Evolutionary conservation across 2,113 vertebrate species (phyloP).

Genomic region (Machaerirhynchus nigripectus): DNA sequence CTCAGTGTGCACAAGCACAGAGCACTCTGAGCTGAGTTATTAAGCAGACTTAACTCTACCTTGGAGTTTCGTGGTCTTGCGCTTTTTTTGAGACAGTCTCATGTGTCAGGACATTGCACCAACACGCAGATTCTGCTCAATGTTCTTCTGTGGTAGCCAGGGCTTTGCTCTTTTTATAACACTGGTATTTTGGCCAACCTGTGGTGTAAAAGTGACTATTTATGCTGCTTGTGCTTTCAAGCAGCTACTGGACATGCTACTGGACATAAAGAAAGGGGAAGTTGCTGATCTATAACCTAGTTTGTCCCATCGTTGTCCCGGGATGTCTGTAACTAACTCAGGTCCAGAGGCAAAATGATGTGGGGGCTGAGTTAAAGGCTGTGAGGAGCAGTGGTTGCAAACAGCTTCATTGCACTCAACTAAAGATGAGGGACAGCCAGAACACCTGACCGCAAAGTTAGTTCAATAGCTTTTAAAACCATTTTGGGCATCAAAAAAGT

Average conservation of each 20-base stretch:
- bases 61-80: neutral
- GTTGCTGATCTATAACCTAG: neutral
- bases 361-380: neutral
- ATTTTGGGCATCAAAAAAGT: neutral
- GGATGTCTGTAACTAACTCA: neutral
- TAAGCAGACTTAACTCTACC: neutral
- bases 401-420: neutral
- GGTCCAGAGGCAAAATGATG: neutral
- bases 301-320: neutral
- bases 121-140: neutral
- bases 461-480: conserved; percentile 10
- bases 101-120: neutral
- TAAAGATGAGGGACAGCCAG: neutral
- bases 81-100: neutral
- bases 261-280: neutral
- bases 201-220: neutral
- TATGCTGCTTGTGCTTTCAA: neutral
- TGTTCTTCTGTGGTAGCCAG: neutral
- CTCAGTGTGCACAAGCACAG: neutral
- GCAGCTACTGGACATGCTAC: too few species aligned
- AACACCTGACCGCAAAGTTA: neutral
- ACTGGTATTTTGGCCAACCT: neutral
- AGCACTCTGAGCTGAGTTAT: neutral
- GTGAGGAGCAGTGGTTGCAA: neutral
- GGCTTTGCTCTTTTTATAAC: neutral